A percentile compares a stretch with the other conserved stretches of the same genome.
These are phyloP conservation scores for Denticeps clupeoides DNA, from an alignment of 2,797 vertebrate species.

Conservation along the genomic window DNA sequence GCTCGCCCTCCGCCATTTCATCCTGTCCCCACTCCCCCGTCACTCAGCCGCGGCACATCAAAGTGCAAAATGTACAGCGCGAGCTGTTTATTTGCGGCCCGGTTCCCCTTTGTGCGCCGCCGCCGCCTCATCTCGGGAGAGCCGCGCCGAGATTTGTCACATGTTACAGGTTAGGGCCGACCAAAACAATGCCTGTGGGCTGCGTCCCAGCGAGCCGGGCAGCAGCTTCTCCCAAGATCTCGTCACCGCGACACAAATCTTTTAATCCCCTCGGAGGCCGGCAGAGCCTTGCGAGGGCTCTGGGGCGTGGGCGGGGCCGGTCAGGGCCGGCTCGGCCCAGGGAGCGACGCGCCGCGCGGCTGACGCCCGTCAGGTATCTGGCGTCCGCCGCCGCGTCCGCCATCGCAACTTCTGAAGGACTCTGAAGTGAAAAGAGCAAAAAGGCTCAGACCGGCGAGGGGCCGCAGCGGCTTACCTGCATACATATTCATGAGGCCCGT, in stretches of 20 bases:
- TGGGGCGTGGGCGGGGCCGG: conserved; percentile 7
- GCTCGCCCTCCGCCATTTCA: too few species aligned
- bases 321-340: neutral
- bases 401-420: conserved; percentile 40
- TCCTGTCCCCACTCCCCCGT: too few species aligned
- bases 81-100: too few species aligned
- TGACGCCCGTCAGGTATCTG: conserved; percentile 16
- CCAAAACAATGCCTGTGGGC: conserved; percentile 33
- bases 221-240: conserved; percentile 36
- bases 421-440: conserved; percentile 44
- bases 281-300: neutral
- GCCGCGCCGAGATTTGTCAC: conserved; percentile 19
- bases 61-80: too few species aligned
- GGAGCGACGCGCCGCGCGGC: conserved; percentile 8
- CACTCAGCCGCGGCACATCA: too few species aligned
- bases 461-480: conserved; percentile 49
- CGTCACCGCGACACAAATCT: conserved; percentile 41
- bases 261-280: conserved; percentile 35
- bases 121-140: conserved; percentile 26
- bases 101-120: too few species aligned
- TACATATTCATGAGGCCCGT: conserved; percentile 62
- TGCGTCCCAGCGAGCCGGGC: conserved; percentile 26
- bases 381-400: neutral
- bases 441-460: conserved; percentile 42
- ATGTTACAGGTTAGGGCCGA: conserved; percentile 30